Base-by-base conservation (phyloP, 2,888 invertebrate species). In the Diaphora mendica region DNA sequence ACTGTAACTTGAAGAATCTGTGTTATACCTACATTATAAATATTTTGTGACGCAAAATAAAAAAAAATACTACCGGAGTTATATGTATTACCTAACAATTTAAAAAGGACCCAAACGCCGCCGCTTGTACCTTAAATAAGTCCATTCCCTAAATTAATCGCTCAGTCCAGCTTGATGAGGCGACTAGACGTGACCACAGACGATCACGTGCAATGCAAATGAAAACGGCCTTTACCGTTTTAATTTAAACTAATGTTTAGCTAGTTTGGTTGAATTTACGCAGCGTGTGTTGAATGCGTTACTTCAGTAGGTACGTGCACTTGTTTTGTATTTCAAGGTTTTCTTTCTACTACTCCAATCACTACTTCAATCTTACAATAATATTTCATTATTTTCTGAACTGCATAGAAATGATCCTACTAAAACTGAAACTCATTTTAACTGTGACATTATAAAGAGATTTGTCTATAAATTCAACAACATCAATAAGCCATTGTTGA, bases 131-230 rank as follows among this genome's bases (percentile, higher is more conserved):
- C 79, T 81, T 79, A 72, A 20, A 66, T 83, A 82, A 71, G 71
- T 68, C 80, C 85, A 84, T 86, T 86, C 84, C 86, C 88, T 88
- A 89, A 92, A 93, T 93, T 93, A 94, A 92, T 92, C 90, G 89
- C 85, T 83, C 85, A 79, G 85, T 86, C 85, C 84, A 81, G 81
- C 85, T 83, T 94, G 94, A 95, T 94, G 94, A 92, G 91, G 82
- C 87, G 94, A 91, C 94, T 95, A 95, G 95, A 95, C 95, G 88
- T 81, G 80, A 83, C 84, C 86, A 89, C 94, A 95, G 95, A 95
- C 95, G 88, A 91, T 94, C 95, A 95, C 95, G 95, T 90, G 94
- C 91, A 85, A 93, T 93, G 94, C 95, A 94, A 95, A 95, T 95
- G 92, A 88, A 94, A 89, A 91, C 91, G 94, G 92, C 94, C 94